These are phyloP conservation scores for Mythimna albipuncta DNA, from an alignment of 2,888 invertebrate genomes.

Conservation along the genomic window DNA sequence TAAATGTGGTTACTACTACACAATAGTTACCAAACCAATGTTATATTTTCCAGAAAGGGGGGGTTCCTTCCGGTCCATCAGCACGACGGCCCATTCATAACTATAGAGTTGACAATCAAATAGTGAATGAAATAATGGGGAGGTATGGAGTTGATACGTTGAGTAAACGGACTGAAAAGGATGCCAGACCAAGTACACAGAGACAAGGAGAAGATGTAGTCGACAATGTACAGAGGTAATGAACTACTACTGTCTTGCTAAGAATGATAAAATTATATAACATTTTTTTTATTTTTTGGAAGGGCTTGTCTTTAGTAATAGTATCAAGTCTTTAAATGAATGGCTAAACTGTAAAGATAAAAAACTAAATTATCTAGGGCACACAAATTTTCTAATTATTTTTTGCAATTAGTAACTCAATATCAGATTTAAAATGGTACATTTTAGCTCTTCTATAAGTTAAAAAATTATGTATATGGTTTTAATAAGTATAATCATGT, in stretches of 20 bases:
- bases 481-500: too few relatives aligned
- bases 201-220: slow-evolving; percentile 75
- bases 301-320: too few relatives aligned
- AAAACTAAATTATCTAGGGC: too few relatives aligned
- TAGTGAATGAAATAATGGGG: slow-evolving; percentile 71
- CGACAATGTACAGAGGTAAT: slow-evolving; percentile 82
- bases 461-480: too few relatives aligned
- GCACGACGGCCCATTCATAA: slow-evolving; percentile 79
- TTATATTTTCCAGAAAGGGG: slow-evolving; percentile 71
- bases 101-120: slow-evolving; percentile 38
- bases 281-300: too few relatives aligned
- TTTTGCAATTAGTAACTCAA: too few relatives aligned
- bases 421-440: too few relatives aligned
- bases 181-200: slow-evolving; percentile 7
- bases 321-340: too few relatives aligned
- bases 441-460: too few relatives aligned
- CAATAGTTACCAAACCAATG: not conserved
- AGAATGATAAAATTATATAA: too few relatives aligned
- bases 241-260: not conserved
- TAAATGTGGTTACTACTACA: not conserved
- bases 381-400: too few relatives aligned
- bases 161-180: slow-evolving; percentile 37
- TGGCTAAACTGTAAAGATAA: too few relatives aligned
- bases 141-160: slow-evolving; percentile 68
- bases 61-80: slow-evolving; percentile 73